phyloP scores from a whole-genome alignment of 2,113 vertebrate species.

The Pleuronectes platessa region DNA sequence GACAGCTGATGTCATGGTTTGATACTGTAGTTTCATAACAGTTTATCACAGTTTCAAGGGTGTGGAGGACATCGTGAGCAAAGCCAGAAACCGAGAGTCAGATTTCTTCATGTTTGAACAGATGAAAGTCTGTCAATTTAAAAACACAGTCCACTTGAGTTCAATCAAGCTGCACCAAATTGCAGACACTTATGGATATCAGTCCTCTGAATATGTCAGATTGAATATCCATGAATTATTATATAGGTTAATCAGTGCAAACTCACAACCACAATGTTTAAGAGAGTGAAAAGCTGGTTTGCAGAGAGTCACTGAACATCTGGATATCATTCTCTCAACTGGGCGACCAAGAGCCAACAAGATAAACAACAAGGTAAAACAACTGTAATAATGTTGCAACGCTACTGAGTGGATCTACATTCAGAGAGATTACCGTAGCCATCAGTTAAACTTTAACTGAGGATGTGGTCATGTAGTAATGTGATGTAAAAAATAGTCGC shows the following conservation, averaged over 20 bases:
- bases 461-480: not conserved
- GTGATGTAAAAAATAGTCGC: not conserved
- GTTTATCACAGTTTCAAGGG: not conserved
- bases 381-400: not conserved
- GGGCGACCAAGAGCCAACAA: too few species aligned
- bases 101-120: too few species aligned
- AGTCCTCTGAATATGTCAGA: too few species aligned
- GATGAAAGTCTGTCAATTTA: too few species aligned
- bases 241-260: too few species aligned
- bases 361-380: conserved; percentile 17
- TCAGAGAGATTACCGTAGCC: not conserved
- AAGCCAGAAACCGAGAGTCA: not conserved
- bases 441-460: conserved; percentile 21
- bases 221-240: too few species aligned
- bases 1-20: not conserved
- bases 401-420: not conserved
- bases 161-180: too few species aligned
- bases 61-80: not conserved
- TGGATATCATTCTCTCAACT: not conserved
- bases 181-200: too few species aligned
- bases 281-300: too few species aligned
- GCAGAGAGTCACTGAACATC: not conserved
- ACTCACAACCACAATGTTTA: too few species aligned
- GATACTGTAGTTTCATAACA: not conserved
- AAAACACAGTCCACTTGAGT: too few species aligned